Percentiles rank a stretch among this genome's conserved stretches.
These are phyloP conservation scores for Gastracanthus pulcherrimus DNA, from an alignment of 2,888 invertebrate species.

Conservation along the genomic window DNA sequence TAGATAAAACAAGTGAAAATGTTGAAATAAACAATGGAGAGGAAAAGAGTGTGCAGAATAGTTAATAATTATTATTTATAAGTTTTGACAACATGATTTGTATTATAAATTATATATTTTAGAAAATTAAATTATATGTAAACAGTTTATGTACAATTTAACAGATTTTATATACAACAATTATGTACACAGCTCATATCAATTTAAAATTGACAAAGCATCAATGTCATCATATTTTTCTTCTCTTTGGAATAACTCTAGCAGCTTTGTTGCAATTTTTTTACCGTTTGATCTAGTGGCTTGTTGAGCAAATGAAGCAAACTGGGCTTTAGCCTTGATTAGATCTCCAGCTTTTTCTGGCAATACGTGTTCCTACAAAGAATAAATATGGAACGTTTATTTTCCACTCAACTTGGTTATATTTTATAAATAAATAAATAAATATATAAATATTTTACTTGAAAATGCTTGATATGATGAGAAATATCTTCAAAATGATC, in stretches of 20 bases:
- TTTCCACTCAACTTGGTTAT: not conserved
- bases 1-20: slow-evolving; percentile 56
- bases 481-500: slow-evolving; percentile 70
- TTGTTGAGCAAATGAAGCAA: slow-evolving; percentile 66
- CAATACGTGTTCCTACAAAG: slow-evolving; percentile 70
- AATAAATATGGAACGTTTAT: slow-evolving; percentile 15
- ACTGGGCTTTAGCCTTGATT: slow-evolving; percentile 68
- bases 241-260: slow-evolving; percentile 67
- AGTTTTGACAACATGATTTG: not conserved
- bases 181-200: not conserved
- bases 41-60: not conserved
- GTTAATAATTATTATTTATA: slow-evolving; percentile 11
- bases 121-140: slow-evolving; percentile 27
- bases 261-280: slow-evolving; percentile 66
- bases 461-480: slow-evolving; percentile 71
- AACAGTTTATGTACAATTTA: slow-evolving; percentile 50
- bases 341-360: slow-evolving; percentile 74
- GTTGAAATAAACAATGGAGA: slow-evolving; percentile 6
- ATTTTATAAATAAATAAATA: slow-evolving; percentile 5
- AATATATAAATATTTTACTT: slow-evolving; percentile 62
- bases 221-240: slow-evolving; percentile 44
- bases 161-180: slow-evolving; percentile 43
- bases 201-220: slow-evolving; percentile 37
- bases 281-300: slow-evolving; percentile 65
- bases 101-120: slow-evolving; percentile 47